Evolutionary conservation across 2,888 invertebrate species (phyloP), one percentile per base, ranked within the genome.

Genomic region (Leptothorax acervorum): DNA sequence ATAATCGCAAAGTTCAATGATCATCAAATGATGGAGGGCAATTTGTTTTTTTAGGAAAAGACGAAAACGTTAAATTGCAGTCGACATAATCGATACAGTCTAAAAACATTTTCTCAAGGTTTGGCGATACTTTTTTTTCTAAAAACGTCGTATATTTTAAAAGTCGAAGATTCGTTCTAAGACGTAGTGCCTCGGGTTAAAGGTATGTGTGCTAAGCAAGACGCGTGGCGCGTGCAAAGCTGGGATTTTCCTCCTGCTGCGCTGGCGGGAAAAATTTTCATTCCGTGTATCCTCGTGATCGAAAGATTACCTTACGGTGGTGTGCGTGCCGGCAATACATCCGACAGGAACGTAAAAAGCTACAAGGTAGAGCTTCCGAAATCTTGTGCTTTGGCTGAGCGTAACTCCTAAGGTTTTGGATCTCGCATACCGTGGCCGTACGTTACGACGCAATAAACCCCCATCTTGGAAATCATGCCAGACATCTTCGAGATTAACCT

Each of bases 361-460:
- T 48, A 42, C 35, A 45, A 57, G 79, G 70, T 23, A 53, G 63
- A 71, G 55, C 83, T 68, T 79, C 53, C 75, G 71, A 88, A 89
- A 90, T 85, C 78, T 75, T 62, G 65, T 82, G 85, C 76, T 82
- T 39, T 60, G 66, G 68, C 18, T 55, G 63, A 53, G 79, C 78
- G 84, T 82, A 90, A 90, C 82, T 87, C 70, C 85, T 42, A 28
- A 51, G 79, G 76, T 83, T 83, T 83, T 83, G 65, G 60, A 62
- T 82, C 88, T 83, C 55, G 84, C 81, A 86, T 78, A 74, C 55
- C 87, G 83, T 78, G 88, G 79, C 70, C 87, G 88, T 91, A 90
- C 82, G 90, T 93, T 93, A 93, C 92, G 92, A 91, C 87, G 91
- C 92, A 91, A 94, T 93, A 94, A 93, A 94, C 91, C 91, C 91